These are phyloP conservation scores for Drosophila meridiana DNA, from an alignment of 2,888 invertebrate species.

Conservation along the genomic window DNA sequence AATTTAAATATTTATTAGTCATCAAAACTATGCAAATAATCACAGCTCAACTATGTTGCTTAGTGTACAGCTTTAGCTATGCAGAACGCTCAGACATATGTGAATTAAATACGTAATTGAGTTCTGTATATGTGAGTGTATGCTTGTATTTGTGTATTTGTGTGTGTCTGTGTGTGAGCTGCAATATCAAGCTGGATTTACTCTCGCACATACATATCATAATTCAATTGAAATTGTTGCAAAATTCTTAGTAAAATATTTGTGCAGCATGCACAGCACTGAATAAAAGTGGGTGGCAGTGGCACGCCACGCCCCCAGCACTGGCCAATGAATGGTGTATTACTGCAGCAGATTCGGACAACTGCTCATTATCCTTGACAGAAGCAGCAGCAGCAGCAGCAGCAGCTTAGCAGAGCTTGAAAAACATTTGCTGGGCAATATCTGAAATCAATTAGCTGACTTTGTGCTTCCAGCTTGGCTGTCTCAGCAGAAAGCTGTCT, in stretches of 20 bases:
- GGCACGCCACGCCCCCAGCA: neutral
- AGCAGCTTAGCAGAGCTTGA: constrained; percentile 36
- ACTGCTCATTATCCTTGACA: constrained; percentile 32
- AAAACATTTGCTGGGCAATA: constrained; percentile 29
- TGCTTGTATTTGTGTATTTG: constrained; percentile 8
- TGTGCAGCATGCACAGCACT: constrained; percentile 33
- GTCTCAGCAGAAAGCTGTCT: constrained; percentile 22
- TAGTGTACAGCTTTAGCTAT: constrained; percentile 20
- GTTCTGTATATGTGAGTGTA: constrained; percentile 8
- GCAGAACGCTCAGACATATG: constrained; percentile 26
- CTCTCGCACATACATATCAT: constrained; percentile 63
- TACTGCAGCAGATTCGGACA: constrained; percentile 3
- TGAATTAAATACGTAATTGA: constrained; percentile 57
- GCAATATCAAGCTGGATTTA: constrained; percentile 3
- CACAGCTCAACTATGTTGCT: neutral
- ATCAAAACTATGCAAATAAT: neutral
- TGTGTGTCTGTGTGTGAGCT: constrained; percentile 16
- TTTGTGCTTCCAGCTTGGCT: constrained; percentile 23
- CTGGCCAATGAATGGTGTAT: constrained; percentile 15
- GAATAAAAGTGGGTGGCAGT: neutral
- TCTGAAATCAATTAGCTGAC: constrained; percentile 53
- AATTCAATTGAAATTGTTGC: constrained; percentile 73
- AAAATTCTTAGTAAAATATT: constrained; percentile 64
- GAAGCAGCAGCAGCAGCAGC: constrained; percentile 22
- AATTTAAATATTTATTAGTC: neutral